Conservation (phyloP, 2,113 vertebrate species). For the Aegotheles bennettii region DNA sequence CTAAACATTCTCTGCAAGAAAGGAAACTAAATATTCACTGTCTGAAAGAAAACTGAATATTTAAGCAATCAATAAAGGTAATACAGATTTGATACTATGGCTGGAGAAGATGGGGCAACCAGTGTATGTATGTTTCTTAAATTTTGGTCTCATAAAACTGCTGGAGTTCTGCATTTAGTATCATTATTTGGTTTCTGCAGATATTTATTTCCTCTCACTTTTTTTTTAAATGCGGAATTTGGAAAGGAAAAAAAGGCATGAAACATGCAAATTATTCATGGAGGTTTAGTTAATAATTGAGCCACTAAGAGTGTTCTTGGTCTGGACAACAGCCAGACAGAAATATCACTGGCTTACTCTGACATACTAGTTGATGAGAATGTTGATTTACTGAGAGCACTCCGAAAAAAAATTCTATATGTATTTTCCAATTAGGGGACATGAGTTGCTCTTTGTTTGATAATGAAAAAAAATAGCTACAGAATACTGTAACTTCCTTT, state of each 20-base stretch:
- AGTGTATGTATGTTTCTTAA: accelerated
- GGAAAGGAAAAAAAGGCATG: background rate
- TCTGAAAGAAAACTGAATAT: background rate
- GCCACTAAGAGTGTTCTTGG: background rate
- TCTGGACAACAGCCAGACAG: background rate
- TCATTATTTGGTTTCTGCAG: background rate
- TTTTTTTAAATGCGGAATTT: background rate
- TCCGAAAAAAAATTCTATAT: background rate
- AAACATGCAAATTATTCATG: background rate
- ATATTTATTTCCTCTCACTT: too few species aligned
- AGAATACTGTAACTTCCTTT: background rate
- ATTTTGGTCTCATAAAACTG: background rate
- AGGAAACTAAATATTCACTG: background rate
- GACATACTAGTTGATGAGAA: background rate
- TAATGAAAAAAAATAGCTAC: background rate
- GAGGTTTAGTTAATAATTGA: background rate
- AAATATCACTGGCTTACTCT: background rate
- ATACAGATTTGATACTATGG: background rate
- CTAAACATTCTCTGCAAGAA: background rate
- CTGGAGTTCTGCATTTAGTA: background rate
- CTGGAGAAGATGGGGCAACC: background rate
- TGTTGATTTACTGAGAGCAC: background rate
- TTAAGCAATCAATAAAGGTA: background rate
- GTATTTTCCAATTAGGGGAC: background rate
- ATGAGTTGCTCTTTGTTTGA: background rate